These are phyloP conservation scores for Hyaena hyaena DNA, from an alignment of 2,113 vertebrate species.

Conservation along the genomic window DNA sequence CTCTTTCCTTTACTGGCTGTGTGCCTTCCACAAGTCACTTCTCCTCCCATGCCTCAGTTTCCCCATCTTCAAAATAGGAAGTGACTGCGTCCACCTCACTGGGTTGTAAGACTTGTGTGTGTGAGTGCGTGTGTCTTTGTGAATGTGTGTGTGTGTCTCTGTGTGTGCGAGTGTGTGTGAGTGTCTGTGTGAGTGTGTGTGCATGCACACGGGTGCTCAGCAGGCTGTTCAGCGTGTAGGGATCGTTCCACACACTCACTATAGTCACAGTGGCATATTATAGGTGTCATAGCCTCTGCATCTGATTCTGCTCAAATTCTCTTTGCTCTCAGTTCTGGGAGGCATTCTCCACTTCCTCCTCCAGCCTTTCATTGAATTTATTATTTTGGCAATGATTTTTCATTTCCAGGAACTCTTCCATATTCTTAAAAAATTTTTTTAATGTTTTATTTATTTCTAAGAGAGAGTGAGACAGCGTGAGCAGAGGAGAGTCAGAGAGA, in stretches of 20 bases:
- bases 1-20: neutral
- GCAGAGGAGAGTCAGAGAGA: no score
- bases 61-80: neutral
- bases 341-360: neutral
- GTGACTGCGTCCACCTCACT: no score
- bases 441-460: no score
- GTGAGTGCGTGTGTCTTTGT: no score
- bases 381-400: neutral
- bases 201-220: no score
- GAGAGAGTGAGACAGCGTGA: no score
- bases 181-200: no score
- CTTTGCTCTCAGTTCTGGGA: neutral
- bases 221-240: neutral
- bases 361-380: neutral
- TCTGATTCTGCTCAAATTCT: neutral
- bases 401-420: neutral
- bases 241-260: accelerated
- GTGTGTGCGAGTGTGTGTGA: no score
- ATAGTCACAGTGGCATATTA: no score
- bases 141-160: no score
- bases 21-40: neutral
- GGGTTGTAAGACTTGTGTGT: no score
- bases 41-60: neutral
- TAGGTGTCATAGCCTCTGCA: neutral
- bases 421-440: no score